A percentile compares a stretch with the other conserved stretches of the same genome.
Conservation (phyloP, 2,888 invertebrate genomes). For the Pyralis farinalis region DNA sequence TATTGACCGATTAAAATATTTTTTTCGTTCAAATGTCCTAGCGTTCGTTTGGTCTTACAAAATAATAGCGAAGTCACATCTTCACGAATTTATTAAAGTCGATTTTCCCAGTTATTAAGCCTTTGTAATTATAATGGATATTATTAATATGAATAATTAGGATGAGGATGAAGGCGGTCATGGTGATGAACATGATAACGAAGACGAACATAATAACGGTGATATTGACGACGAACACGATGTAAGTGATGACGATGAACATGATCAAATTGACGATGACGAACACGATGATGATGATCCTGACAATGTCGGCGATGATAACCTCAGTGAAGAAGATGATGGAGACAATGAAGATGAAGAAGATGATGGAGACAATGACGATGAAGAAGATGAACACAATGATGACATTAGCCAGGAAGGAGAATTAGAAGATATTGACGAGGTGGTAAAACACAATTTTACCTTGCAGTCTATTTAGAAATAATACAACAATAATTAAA, state of each 20-base stretch:
- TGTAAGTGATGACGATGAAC: constrained; percentile 36
- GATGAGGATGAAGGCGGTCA: background rate
- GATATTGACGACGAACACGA: constrained; percentile 31
- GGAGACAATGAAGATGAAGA: constrained; percentile 28
- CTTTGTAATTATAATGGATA: too few relatives aligned
- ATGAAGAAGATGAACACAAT: constrained; percentile 35
- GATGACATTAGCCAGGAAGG: constrained; percentile 13
- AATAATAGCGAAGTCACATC: too few relatives aligned
- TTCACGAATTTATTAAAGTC: too few relatives aligned
- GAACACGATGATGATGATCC: constrained; percentile 37
- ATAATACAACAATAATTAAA: background rate
- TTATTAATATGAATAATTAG: background rate
- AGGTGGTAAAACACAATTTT: constrained; percentile 2
- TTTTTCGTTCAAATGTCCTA: too few relatives aligned
- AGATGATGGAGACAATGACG: constrained; percentile 33
- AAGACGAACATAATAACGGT: constrained; percentile 36
- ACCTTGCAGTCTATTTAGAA: background rate
- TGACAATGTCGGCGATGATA: constrained; percentile 20
- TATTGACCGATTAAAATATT: too few relatives aligned
- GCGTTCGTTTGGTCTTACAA: too few relatives aligned
- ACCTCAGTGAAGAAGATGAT: constrained; percentile 19
- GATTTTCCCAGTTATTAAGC: too few relatives aligned
- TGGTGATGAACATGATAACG: constrained; percentile 6
- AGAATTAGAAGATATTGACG: constrained; percentile 16
- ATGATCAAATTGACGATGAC: constrained; percentile 38